Base-by-base conservation (phyloP, 2,888 invertebrate species). In the Zeuzera pyrina region DNA sequence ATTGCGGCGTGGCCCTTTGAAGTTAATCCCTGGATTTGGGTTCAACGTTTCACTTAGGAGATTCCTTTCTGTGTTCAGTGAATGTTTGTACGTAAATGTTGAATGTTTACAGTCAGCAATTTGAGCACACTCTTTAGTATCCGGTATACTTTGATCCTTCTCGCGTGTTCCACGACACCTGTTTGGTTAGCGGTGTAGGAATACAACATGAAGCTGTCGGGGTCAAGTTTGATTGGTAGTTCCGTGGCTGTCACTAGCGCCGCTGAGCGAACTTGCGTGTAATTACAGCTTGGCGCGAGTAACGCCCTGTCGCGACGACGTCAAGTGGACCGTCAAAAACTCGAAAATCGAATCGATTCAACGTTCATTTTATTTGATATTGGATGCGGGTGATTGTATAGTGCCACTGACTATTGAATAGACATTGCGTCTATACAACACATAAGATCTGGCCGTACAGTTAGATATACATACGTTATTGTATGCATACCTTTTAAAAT, bases 21-120 rank as follows among this genome's bases (percentile, higher is more conserved):
- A 65, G 72, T 74, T 77, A 78, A 78, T 78, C 76, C 76, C 40
- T 55, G 68, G 72, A 69, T 76, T 73, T 57, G 62, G 59, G 52
- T 38, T 42, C 47, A 39, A 32, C 46, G 42, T 52, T 48, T 45
- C 29, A 33, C 23, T 33, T 33, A 24, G 35, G 33, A 37, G 39
- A 42, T 45, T 39, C 44, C 35, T 38, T 45, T 35, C 42, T 29
- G 29, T 27, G 34, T 40, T 45, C 44, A 41, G 34, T 42, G 41
- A 31, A 36, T 45, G 47, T 52, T 51, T 54, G 46, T 51, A 50
- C 55, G 49, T 46, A 52, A 52, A 57, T 56, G 43, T 39, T 43
- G 36, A 33, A 37, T 42, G 58, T 56, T 60, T 55, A 45, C 54
- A 45, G 47, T 50, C 54, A 58, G 55, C 57, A 57, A 59, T 61